A percentile compares a stretch with the other conserved stretches of the same genome.
Evolutionary conservation across 2,113 vertebrate species (phyloP).

Genomic region (Cheirogaleus medius): DNA sequence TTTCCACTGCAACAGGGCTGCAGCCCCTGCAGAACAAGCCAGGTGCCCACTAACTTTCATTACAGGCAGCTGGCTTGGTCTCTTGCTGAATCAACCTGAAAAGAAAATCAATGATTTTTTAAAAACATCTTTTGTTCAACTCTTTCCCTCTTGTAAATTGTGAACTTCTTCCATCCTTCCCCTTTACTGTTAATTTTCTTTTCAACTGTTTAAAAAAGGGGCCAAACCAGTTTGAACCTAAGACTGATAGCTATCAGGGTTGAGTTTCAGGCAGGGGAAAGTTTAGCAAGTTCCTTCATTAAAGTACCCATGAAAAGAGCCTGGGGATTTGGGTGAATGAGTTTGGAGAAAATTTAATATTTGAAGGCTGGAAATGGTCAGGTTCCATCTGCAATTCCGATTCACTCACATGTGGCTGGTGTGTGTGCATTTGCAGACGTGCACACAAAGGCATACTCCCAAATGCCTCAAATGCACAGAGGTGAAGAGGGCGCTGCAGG

Average conservation of each 20-base stretch:
- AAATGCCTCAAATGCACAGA: not conserved
- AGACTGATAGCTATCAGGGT: not conserved
- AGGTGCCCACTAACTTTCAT: constrained; percentile 36
- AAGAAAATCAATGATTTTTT: not conserved
- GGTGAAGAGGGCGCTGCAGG: not conserved
- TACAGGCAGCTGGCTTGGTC: not conserved
- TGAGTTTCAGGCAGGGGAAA: not conserved
- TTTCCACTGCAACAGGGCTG: not conserved
- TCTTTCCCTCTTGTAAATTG: not conserved
- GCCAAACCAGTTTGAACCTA: not conserved
- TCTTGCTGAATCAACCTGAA: constrained; percentile 44
- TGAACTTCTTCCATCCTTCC: not conserved
- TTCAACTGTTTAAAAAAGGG: not conserved
- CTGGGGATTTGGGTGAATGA: not conserved
- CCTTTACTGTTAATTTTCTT: constrained; percentile 34
- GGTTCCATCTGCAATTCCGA: not conserved
- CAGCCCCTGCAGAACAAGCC: not conserved
- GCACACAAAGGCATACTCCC: not conserved
- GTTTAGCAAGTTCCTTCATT: not conserved
- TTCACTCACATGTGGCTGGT: not conserved
- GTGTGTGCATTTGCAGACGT: not conserved
- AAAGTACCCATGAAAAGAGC: not conserved
- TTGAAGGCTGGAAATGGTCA: not conserved
- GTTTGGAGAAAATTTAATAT: not conserved
- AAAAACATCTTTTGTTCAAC: not conserved